Percentiles rank a stretch among this genome's conserved stretches.
phyloP scores from a whole-genome alignment of 1,140 invertebrate genomes.

The Zaprionus ghesquierei region DNA sequence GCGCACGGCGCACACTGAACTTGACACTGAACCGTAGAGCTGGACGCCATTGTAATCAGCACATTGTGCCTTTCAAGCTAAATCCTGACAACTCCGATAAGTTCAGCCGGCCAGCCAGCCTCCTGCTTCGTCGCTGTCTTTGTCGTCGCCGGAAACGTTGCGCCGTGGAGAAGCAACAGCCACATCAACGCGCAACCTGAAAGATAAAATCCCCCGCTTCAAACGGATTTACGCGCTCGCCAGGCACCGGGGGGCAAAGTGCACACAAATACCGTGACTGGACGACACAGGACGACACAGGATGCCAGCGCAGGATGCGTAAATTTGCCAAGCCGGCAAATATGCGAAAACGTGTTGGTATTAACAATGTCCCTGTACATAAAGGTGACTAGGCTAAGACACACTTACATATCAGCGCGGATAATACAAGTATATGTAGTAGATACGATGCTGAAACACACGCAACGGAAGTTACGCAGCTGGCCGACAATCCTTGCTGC shows the following conservation, averaged over 20 bases:
- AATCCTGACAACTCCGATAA: slow-evolving; percentile 66
- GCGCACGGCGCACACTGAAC: background rate
- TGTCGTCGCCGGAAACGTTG: slow-evolving; percentile 33
- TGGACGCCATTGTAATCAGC: slow-evolving; percentile 45
- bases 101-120: slow-evolving; percentile 11
- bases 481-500: background rate
- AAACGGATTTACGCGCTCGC: slow-evolving; percentile 44
- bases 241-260: slow-evolving; percentile 37
- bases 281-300: background rate
- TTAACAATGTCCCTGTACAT: slow-evolving; percentile 60
- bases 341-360: slow-evolving; percentile 64
- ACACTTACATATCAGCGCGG: background rate
- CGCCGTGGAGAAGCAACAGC: slow-evolving; percentile 5
- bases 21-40: background rate
- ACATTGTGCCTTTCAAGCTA: slow-evolving; percentile 51
- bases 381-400: slow-evolving; percentile 2
- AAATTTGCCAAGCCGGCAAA: slow-evolving; percentile 63
- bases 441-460: background rate
- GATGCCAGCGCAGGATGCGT: slow-evolving; percentile 34
- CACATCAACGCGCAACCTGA: slow-evolving; percentile 54
- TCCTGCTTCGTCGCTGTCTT: background rate
- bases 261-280: slow-evolving; percentile 46
- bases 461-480: background rate
- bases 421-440: background rate
- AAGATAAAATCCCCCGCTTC: slow-evolving; percentile 64